Evolutionary conservation across 2,113 vertebrate species (phyloP).

Genomic region (Benitochromis conjunctus): DNA sequence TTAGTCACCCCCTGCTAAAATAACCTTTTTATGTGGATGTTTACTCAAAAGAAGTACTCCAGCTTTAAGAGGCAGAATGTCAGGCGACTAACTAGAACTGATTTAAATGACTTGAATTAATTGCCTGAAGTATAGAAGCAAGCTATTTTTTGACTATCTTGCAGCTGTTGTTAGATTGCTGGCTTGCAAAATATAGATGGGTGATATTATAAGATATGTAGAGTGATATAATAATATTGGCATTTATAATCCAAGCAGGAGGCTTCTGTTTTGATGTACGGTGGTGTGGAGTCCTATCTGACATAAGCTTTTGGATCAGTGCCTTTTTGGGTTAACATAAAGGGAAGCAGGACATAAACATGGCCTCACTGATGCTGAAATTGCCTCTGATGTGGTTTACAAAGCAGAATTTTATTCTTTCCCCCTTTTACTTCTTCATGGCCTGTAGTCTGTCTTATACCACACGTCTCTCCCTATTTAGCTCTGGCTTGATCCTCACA

Average conservation of each 20-base stretch:
- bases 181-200: rapidly evolving
- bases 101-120: not conserved
- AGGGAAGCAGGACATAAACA: slow-evolving; percentile 6
- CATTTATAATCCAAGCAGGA: not conserved
- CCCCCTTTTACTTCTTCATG: not conserved
- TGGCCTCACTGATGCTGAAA: slow-evolving; percentile 33
- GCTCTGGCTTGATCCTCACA: slow-evolving; percentile 16
- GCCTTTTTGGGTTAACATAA: not conserved
- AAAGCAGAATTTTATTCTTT: not conserved
- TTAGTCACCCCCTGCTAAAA: slow-evolving; percentile 1
- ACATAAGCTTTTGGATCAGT: not conserved
- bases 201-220: rapidly evolving
- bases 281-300: not conserved
- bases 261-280: not conserved
- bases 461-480: slow-evolving; percentile 41
- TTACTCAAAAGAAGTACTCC: not conserved
- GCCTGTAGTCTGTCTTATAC: slow-evolving; percentile 10
- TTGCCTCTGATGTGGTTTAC: slow-evolving; percentile 39
- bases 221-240: not conserved
- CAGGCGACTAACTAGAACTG: not conserved
- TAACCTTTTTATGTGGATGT: slow-evolving; percentile 25
- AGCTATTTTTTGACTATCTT: not conserved
- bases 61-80: not conserved
- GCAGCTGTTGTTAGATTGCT: not conserved
- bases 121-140: not conserved